phyloP scores from a whole-genome alignment of 2,888 invertebrate genomes.

The Ceraclea dissimilis region DNA sequence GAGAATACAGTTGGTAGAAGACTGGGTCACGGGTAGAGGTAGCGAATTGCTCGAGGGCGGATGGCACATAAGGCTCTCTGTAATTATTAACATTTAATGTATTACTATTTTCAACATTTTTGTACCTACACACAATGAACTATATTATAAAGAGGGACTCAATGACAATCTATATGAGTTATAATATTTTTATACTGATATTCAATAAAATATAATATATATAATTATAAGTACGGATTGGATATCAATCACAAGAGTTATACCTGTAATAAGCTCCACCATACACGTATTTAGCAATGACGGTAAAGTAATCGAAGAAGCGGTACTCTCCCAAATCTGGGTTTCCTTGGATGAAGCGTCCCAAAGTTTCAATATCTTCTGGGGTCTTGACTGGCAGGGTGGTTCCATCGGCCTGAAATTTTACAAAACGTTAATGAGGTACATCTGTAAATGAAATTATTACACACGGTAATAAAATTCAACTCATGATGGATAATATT shows the following conservation, averaged over 20 bases:
- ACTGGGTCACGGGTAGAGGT: constrained; percentile 63
- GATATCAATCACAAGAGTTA: no score
- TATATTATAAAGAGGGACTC: no score
- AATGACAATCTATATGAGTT: no score
- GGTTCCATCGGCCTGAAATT: constrained; percentile 36
- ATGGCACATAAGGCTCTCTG: constrained; percentile 45
- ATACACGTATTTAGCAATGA: constrained; percentile 43
- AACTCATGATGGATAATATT: no score
- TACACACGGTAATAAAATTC: no score
- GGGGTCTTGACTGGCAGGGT: constrained; percentile 51
- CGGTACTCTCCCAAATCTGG: constrained; percentile 43
- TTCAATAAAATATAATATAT: no score
- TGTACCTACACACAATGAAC: no score
- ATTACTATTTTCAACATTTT: no score
- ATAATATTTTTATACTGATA: no score
- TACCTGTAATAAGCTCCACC: constrained; percentile 30
- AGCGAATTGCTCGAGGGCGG: constrained; percentile 54
- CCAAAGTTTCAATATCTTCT: constrained; percentile 57
- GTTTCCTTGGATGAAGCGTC: constrained; percentile 57
- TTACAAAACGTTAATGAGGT: no score
- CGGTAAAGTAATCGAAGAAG: constrained; percentile 51
- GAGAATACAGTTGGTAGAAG: constrained; percentile 61
- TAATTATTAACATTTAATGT: constrained; percentile 23
- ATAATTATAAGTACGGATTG: no score
- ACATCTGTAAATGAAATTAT: no score